phyloP scores from a whole-genome alignment of 2,797 vertebrate species.

The Macrochelys suwanniensis region DNA sequence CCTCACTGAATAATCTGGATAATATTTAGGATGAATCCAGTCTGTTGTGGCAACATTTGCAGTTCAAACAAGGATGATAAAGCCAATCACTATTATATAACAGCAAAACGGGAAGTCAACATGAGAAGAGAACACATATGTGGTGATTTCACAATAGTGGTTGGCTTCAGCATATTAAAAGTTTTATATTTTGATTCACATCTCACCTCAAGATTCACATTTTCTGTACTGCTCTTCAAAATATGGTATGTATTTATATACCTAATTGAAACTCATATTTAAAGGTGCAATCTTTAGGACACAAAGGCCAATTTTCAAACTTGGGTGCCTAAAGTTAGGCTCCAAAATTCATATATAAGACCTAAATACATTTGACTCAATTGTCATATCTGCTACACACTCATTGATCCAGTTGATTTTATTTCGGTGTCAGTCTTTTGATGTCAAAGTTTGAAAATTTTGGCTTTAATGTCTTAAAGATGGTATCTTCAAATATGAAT shows the following conservation, averaged over 20 bases:
- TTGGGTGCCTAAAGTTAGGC: background rate
- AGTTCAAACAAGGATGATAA: background rate
- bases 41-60: background rate
- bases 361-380: background rate
- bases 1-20: slow-evolving; percentile 26
- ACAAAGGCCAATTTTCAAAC: background rate
- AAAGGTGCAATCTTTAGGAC: background rate
- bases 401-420: background rate
- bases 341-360: background rate
- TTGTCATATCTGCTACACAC: background rate
- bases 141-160: background rate
- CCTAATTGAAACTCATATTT: background rate
- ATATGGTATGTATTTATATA: background rate
- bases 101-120: background rate
- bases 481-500: background rate
- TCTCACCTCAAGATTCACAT: background rate
- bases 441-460: fast-evolving
- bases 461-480: fast-evolving
- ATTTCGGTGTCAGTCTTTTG: background rate
- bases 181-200: background rate
- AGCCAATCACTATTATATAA: background rate
- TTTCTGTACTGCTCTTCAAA: background rate
- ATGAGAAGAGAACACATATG: background rate
- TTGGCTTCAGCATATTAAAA: background rate
- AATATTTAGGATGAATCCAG: background rate